Base-by-base conservation (phyloP, 2,797 vertebrate genomes). In the Cuniculus paca region DNA sequence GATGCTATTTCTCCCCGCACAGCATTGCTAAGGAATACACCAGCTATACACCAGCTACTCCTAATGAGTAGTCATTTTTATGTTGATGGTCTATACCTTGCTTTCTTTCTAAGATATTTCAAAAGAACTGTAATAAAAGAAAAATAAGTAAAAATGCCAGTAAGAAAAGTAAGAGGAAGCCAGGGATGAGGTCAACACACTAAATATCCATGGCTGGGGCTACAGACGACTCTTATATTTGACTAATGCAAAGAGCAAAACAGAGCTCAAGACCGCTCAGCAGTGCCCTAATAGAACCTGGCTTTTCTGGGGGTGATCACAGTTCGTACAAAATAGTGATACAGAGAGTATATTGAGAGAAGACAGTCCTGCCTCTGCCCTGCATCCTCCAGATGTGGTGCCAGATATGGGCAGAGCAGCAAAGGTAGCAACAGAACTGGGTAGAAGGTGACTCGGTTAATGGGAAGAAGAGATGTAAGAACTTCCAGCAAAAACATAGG, bases 101-200 rank as follows among this genome's bases (percentile, higher is more conserved):
- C 24, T 91, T 86, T 74, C 45, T 88, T 93, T 94, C 54, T 82
- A 83, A 95, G 75, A 56, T 78, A 96, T 68, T 94, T 92, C 42
- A 87, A 42, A 54, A 60, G 84, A 93, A 68, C 42, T 86, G 34
- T 39, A 95, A 87, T 80, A 31, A 82, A 83, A 52, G 58, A 26
- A 54, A 96, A 90, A 70, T 85, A 45, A 50, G 48, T 94, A 60
- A 79, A 58, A 42, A n/a, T 56, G 39, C 52, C 39, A 58, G 0
- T 83, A 70, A 54, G 58, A 68, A 94, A 70, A 88, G 31, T n/a
- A 85, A 92, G 39, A 58, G 5, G 19, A 95, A 81, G 54, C 34
- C 17, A 86, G 63, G 42, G 34, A 65, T 52, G 45, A 88, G n/a
- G 36, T 36, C 45, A 86, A 5, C 8, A 16, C 28, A 61, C 24